A percentile compares a stretch with the other conserved stretches of the same genome.
phyloP scores from a whole-genome alignment of 1,140 invertebrate genomes.

The Trigoniulus corallinus region DNA sequence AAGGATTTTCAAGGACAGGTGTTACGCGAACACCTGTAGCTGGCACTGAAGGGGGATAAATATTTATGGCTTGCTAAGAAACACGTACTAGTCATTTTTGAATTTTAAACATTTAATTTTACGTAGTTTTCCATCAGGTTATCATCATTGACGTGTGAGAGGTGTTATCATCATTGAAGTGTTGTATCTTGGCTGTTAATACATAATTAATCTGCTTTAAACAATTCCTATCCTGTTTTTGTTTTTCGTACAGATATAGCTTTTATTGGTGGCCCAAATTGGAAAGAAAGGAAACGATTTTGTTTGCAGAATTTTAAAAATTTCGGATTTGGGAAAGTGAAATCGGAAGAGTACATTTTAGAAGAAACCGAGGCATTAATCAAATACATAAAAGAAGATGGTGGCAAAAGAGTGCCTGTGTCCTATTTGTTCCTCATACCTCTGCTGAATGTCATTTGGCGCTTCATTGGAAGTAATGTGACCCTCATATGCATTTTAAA shows the following conservation, averaged over 20 bases:
- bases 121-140: no score
- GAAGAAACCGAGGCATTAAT: background rate
- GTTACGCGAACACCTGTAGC: no score
- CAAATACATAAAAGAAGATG: background rate
- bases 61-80: no score
- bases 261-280: background rate
- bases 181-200: no score
- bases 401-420: background rate
- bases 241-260: background rate
- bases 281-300: background rate
- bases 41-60: no score
- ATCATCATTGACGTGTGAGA: no score
- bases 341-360: background rate
- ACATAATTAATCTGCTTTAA: no score
- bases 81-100: no score
- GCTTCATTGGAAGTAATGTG: background rate
- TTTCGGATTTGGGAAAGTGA: background rate
- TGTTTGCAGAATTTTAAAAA: background rate
- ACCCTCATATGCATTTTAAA: background rate
- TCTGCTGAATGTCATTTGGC: background rate
- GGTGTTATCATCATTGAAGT: no score
- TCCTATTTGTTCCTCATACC: background rate
- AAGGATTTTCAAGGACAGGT: no score
- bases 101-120: no score
- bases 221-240: no score